Evolutionary conservation across 1,140 invertebrate species (phyloP).

Genomic region (Campodea augens): DNA sequence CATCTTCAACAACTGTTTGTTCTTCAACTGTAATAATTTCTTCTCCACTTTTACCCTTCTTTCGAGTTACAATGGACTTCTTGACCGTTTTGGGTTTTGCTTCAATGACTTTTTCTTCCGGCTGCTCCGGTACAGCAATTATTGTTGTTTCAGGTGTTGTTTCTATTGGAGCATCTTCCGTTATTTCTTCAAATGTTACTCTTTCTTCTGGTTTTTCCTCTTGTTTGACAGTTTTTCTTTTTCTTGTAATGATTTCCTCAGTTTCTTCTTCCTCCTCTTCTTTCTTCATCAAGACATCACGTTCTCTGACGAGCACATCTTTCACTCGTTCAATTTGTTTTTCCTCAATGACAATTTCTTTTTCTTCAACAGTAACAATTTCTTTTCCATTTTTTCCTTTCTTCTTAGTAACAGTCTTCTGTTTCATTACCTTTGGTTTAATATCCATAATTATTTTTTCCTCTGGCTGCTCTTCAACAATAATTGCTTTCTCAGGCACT

Average conservation of each 20-base stretch:
- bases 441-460: background rate
- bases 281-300: no score
- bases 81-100: conserved; percentile 2
- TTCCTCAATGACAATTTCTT: background rate
- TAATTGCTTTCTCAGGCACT: conserved; percentile 1
- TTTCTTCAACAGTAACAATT: conserved; percentile 6
- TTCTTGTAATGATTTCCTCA: background rate
- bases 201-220: background rate
- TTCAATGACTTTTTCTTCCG: conserved; percentile 1
- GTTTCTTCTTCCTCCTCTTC: conserved; percentile 1
- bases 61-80: background rate
- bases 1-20: background rate
- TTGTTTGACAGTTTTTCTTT: background rate
- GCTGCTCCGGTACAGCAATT: background rate
- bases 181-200: background rate
- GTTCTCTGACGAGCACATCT: background rate
- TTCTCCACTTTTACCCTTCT: conserved; percentile 2
- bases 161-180: conserved; percentile 1
- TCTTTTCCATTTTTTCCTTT: conserved; percentile 4
- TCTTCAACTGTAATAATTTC: conserved; percentile 8
- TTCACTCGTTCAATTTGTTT: conserved; percentile 6
- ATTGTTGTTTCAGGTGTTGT: conserved; percentile 5
- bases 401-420: conserved; percentile 3
- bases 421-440: background rate
- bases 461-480: background rate